These are phyloP conservation scores for Jacana jacana DNA, from an alignment of 2,113 vertebrate species.

Conservation along the genomic window DNA sequence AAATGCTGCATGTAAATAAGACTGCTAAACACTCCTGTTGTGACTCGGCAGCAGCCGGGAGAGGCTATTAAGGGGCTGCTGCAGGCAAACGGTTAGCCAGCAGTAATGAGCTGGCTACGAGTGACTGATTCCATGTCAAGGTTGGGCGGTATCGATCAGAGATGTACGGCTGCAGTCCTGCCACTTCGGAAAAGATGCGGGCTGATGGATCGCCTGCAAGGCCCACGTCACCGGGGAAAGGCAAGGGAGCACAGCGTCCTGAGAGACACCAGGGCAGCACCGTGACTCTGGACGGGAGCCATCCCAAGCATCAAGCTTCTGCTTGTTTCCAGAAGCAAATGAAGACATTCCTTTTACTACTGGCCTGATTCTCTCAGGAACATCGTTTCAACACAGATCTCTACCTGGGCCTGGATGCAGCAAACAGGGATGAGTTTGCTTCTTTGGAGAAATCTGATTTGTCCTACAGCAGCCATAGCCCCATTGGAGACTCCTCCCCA, in stretches of 20 bases:
- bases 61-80: conserved; percentile 27
- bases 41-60: conserved; percentile 2
- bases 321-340: background rate
- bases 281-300: background rate
- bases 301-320: accelerated
- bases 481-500: background rate
- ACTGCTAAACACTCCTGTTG: conserved; percentile 11
- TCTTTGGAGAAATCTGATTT: background rate
- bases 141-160: conserved; percentile 5
- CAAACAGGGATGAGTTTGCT: background rate
- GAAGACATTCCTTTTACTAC: background rate
- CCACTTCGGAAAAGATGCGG: background rate
- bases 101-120: conserved; percentile 47
- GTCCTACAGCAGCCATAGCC: background rate
- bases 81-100: conserved; percentile 46
- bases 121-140: conserved; percentile 42
- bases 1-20: conserved; percentile 59
- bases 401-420: background rate
- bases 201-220: background rate
- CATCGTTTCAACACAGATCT: background rate
- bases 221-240: background rate
- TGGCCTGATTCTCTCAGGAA: background rate
- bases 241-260: background rate
- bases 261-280: background rate
- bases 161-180: background rate